phyloP scores from a whole-genome alignment of 2,888 invertebrate species.

The Ophion obscuratus region DNA sequence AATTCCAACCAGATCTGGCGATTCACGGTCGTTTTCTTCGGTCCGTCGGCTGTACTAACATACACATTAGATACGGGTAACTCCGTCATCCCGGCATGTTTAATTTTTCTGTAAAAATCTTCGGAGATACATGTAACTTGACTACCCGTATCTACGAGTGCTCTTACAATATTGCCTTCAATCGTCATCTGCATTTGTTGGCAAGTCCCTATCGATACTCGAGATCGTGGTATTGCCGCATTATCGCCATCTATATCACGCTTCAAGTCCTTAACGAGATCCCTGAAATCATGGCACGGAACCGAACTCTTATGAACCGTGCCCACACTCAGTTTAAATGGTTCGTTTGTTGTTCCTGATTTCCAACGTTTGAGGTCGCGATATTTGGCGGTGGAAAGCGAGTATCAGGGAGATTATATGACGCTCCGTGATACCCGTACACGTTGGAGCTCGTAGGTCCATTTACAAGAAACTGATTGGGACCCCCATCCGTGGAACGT shows the following conservation, averaged over 20 bases:
- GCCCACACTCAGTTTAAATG: neutral
- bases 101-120: slow-evolving; percentile 66
- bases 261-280: slow-evolving; percentile 33
- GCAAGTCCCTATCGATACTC: neutral
- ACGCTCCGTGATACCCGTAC: neutral
- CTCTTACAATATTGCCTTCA: slow-evolving; percentile 9
- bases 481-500: neutral
- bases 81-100: slow-evolving; percentile 48
- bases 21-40: slow-evolving; percentile 58
- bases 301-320: neutral
- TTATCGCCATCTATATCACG: slow-evolving; percentile 15
- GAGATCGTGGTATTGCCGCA: slow-evolving; percentile 4
- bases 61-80: slow-evolving; percentile 57
- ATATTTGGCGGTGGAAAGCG: slow-evolving; percentile 25
- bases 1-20: slow-evolving; percentile 64
- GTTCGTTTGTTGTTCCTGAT: neutral
- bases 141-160: slow-evolving; percentile 41
- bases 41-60: slow-evolving; percentile 54
- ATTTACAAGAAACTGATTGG: neutral
- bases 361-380: neutral
- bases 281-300: slow-evolving; percentile 39
- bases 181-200: slow-evolving; percentile 18
- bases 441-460: neutral
- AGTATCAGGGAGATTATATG: slow-evolving; percentile 2
- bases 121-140: slow-evolving; percentile 62